Percentiles rank a stretch among this genome's conserved stretches.
Conservation (phyloP, 2,888 invertebrate species). For the Drosophila kanekoi region DNA sequence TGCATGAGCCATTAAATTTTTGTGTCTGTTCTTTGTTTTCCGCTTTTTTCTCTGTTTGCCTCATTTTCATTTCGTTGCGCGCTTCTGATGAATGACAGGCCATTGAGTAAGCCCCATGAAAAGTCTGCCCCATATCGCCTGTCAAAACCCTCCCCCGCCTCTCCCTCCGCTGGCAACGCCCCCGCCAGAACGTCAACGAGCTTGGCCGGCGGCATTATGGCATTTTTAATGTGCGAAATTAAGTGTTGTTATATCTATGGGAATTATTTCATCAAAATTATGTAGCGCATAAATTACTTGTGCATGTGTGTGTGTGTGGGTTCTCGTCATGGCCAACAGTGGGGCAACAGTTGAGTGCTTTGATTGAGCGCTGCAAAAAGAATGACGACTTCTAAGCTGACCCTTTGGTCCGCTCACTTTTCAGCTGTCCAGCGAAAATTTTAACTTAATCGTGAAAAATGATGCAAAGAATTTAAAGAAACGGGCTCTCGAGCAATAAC, state of each 20-base stretch:
- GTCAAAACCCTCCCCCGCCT: not conserved
- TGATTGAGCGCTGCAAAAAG: slow-evolving; percentile 22
- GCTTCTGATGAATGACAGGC: slow-evolving; percentile 75
- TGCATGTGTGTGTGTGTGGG: slow-evolving; percentile 29
- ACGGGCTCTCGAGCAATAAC: slow-evolving; percentile 35
- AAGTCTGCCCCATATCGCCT: slow-evolving; percentile 9
- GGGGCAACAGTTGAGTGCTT: slow-evolving; percentile 36
- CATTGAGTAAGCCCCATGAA: slow-evolving; percentile 50
- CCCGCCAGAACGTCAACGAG: slow-evolving; percentile 23
- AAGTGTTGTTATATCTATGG: slow-evolving; percentile 75
- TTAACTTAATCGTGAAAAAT: slow-evolving; percentile 2
- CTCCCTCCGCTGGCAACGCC: not conserved
- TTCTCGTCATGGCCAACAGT: slow-evolving; percentile 42
- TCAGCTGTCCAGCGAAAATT: slow-evolving; percentile 30
- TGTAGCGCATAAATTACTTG: slow-evolving; percentile 75
- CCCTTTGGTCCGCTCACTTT: slow-evolving; percentile 14
- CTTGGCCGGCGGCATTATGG: slow-evolving; percentile 58
- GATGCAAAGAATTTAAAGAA: slow-evolving; percentile 4
- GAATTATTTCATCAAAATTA: slow-evolving; percentile 76
- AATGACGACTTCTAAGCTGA: slow-evolving; percentile 21
- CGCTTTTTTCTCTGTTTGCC: slow-evolving; percentile 36
- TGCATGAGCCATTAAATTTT: slow-evolving; percentile 71
- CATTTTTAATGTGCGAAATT: slow-evolving; percentile 78
- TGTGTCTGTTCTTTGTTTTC: slow-evolving; percentile 27
- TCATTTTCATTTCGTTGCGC: slow-evolving; percentile 62